phyloP scores from a whole-genome alignment of 2,797 vertebrate genomes.

The Falco naumanni region DNA sequence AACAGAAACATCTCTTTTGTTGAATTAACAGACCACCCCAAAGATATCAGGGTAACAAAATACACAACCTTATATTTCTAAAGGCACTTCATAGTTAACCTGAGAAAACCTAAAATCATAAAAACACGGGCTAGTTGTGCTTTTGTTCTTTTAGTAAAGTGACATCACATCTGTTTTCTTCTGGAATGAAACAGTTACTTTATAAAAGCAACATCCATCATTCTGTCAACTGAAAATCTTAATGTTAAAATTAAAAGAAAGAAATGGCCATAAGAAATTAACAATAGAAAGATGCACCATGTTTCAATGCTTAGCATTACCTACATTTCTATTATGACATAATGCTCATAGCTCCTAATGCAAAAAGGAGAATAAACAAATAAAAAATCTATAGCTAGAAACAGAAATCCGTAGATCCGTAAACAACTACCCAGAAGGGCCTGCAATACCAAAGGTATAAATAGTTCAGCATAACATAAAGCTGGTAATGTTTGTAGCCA shows the following conservation, averaged over 20 bases:
- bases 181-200: neutral
- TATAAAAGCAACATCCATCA: neutral
- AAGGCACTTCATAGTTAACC: neutral
- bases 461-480: neutral
- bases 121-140: neutral
- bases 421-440: neutral
- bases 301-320: neutral
- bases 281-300: neutral
- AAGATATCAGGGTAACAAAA: neutral
- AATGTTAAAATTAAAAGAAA: neutral
- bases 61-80: neutral
- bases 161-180: neutral
- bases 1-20: neutral
- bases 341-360: neutral
- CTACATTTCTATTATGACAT: neutral
- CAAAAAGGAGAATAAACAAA: neutral
- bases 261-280: neutral
- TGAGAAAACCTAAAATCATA: neutral
- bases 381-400: neutral
- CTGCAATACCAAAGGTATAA: neutral
- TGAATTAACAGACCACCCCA: neutral
- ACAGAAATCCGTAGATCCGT: neutral
- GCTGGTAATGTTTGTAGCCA: neutral
- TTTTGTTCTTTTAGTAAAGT: neutral
- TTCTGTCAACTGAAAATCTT: neutral